These are phyloP conservation scores for Phataginus tricuspis DNA, from an alignment of 2,797 vertebrate genomes.

Conservation along the genomic window DNA sequence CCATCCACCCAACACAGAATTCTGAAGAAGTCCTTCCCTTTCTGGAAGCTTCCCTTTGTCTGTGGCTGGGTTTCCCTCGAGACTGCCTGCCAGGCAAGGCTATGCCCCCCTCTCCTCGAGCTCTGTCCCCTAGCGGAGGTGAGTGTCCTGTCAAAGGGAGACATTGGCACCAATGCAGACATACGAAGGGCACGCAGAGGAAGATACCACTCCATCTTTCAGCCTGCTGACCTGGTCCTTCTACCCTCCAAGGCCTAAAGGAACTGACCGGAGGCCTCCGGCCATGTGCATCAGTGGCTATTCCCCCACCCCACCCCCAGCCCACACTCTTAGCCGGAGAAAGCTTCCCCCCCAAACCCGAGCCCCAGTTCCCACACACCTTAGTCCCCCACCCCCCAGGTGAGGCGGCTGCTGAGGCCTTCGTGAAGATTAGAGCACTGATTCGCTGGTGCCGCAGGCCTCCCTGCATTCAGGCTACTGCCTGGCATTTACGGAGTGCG, in stretches of 20 bases:
- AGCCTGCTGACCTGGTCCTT: neutral
- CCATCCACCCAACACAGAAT: neutral
- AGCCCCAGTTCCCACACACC: neutral
- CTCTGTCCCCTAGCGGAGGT: neutral
- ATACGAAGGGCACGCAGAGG: neutral
- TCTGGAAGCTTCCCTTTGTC: constrained; percentile 19
- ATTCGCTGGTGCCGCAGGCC: neutral
- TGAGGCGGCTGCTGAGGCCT: neutral
- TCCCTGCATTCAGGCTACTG: neutral
- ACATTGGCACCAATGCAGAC: accelerated
- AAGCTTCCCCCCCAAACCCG: neutral
- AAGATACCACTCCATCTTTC: neutral
- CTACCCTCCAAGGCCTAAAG: neutral
- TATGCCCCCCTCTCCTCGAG: neutral
- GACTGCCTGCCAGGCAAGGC: neutral
- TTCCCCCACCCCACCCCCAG: too few relatives aligned
- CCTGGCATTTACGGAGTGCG: neutral
- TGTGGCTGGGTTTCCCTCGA: neutral
- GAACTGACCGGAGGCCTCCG: neutral
- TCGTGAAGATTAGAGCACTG: neutral
- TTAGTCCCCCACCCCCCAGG: neutral
- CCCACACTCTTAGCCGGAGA: neutral
- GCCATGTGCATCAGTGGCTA: neutral
- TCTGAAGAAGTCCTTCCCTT: neutral
- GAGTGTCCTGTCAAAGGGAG: neutral